Evolutionary conservation across 1,140 invertebrate genomes (phyloP).

Genomic region (Drosophila arizonae): DNA sequence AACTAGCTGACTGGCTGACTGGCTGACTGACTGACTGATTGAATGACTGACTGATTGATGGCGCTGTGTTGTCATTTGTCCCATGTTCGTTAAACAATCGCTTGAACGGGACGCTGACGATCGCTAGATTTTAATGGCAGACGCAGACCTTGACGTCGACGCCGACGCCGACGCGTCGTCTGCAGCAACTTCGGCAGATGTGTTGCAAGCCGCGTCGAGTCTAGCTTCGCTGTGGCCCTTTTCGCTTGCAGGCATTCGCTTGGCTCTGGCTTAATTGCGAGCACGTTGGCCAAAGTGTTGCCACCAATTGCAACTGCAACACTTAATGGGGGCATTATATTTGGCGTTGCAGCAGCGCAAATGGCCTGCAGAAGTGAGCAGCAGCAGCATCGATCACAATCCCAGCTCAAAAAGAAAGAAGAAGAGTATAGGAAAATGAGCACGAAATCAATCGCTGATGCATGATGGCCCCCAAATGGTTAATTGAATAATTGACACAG

Average conservation of each 20-base stretch:
- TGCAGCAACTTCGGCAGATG: constrained; percentile 10
- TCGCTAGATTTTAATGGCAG: constrained; percentile 33
- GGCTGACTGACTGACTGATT: constrained; percentile 10
- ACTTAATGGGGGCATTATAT: constrained; percentile 33
- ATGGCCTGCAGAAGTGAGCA: constrained; percentile 3
- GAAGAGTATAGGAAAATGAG: constrained; percentile 16
- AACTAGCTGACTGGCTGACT: constrained; percentile 14
- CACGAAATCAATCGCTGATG: constrained; percentile 23
- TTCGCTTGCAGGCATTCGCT: constrained; percentile 38
- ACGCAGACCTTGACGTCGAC: constrained; percentile 36
- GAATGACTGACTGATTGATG: constrained; percentile 11
- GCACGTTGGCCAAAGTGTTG: constrained; percentile 45
- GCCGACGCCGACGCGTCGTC: too few relatives aligned
- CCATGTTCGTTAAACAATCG: constrained; percentile 41
- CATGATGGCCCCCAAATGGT: not conserved
- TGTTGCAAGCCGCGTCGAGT: constrained; percentile 31
- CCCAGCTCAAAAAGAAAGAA: not conserved
- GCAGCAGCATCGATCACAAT: not conserved
- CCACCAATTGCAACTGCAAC: constrained; percentile 53
- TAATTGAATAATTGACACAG: constrained; percentile 6
- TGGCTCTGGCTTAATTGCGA: constrained; percentile 32
- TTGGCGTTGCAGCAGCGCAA: constrained; percentile 21
- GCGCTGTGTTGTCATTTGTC: constrained; percentile 36
- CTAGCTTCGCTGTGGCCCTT: constrained; percentile 23
- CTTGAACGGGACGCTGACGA: constrained; percentile 24